Percentiles rank a stretch among this genome's conserved stretches.
These are phyloP conservation scores for Ispidina lecontei DNA, from an alignment of 2,797 vertebrate genomes.

Conservation along the genomic window DNA sequence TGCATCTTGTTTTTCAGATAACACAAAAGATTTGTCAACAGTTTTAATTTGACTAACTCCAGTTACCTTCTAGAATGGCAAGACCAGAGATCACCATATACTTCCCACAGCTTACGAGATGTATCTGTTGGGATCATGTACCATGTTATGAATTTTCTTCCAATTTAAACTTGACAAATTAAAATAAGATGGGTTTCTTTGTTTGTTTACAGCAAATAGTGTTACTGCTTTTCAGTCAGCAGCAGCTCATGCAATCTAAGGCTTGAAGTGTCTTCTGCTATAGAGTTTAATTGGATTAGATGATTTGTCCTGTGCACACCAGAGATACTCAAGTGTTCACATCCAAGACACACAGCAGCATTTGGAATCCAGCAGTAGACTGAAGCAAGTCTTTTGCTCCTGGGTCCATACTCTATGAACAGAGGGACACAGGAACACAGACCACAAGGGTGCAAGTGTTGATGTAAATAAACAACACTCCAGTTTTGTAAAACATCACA, in stretches of 20 bases:
- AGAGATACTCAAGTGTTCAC: not conserved
- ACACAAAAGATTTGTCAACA: not conserved
- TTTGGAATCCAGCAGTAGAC: not conserved
- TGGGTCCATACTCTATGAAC: not conserved
- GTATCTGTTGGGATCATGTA: not conserved
- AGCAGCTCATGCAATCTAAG: not conserved
- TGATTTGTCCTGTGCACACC: not conserved
- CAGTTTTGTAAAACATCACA: not conserved
- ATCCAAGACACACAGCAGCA: not conserved
- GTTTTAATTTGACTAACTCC: not conserved
- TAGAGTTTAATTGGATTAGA: not conserved
- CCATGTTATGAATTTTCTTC: not conserved
- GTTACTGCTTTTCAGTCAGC: not conserved
- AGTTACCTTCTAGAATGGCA: not conserved
- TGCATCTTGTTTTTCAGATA: not conserved
- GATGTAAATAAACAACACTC: not conserved
- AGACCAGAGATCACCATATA: not conserved
- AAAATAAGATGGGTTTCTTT: not conserved
- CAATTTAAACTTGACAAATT: not conserved
- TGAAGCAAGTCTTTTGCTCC: not conserved
- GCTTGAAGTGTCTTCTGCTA: not conserved
- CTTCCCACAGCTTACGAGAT: not conserved
- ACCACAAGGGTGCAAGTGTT: not conserved
- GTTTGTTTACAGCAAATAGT: not conserved
- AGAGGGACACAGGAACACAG: not conserved